Evolutionary conservation across 2,888 invertebrate genomes (phyloP), one percentile per base, ranked within the genome.

Genomic region (Timandra comae): DNA sequence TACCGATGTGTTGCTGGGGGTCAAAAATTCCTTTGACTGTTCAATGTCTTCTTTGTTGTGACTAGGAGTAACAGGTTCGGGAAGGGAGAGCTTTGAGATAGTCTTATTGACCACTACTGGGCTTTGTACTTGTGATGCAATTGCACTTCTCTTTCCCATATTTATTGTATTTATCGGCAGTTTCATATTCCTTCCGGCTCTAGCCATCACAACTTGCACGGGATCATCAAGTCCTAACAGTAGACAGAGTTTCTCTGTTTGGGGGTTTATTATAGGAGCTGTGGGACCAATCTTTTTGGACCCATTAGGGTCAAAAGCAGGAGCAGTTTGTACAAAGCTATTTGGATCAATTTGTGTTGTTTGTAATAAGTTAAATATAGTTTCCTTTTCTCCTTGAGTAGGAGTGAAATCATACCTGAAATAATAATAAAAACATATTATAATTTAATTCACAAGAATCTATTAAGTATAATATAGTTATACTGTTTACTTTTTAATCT

Each of bases 151-250:
- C n/a, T n/a, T n/a, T n/a, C n/a, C n/a, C n/a, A n/a, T n/a, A n/a
- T n/a, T n/a, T n/a, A n/a, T n/a, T n/a, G n/a, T n/a, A n/a, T n/a
- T n/a, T n/a, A n/a, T n/a, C n/a, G n/a, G n/a, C n/a, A n/a, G n/a
- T 45, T 52, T 68, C 67, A 85, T 73, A 13, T 61, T 67, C 39
- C 86, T 70, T 0, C 89, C 88, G 11, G 68, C 69, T 35, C 88
- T 68, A 7, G 88, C 71, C 66, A 90, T 66, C 1, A 92, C 67
- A 21, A 93, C 76, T 44, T 88, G 88, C 7, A 93, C 74, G 0
- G 97, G 97, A 79, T 98, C 96, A 63, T 93, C 93, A 34, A 98
- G 89, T 0, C 90, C 89, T 22, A 94, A 68, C 41, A 69, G 87
- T 27, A 90, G 86, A 70, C 93, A 94, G 25, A 94, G 87, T 8